A percentile compares a stretch with the other conserved stretches of the same genome.
Conservation (phyloP, 1,140 invertebrate genomes). For the Papilio polyxenes region DNA sequence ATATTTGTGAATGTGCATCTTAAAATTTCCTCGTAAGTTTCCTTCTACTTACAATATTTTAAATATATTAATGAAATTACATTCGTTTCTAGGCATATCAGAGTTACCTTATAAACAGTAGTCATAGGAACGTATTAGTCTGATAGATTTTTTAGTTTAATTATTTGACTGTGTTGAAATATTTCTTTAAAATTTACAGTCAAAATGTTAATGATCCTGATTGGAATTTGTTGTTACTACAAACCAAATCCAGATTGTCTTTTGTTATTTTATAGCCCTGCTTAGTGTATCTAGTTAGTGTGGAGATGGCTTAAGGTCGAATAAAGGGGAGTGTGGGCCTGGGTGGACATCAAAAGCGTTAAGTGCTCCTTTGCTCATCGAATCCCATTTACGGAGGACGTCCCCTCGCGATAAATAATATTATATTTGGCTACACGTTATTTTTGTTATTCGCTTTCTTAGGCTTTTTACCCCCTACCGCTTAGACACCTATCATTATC, state of each 20-base stretch:
- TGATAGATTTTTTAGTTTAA: no score
- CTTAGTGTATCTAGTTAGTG: constrained; percentile 39
- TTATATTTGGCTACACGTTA: constrained; percentile 67
- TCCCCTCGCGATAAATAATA: constrained; percentile 76
- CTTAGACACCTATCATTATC: constrained; percentile 35
- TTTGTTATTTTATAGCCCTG: neutral
- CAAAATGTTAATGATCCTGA: no score
- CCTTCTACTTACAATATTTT: neutral
- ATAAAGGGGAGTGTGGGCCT: constrained; percentile 57
- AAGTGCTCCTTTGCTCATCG: constrained; percentile 78
- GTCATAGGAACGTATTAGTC: no score
- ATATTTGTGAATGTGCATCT: neutral
- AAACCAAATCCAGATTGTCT: neutral
- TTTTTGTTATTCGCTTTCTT: constrained; percentile 52
- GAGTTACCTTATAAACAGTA: no score
- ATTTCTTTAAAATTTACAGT: neutral
- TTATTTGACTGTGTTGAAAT: no score
- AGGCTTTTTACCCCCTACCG: constrained; percentile 35
- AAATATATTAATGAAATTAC: neutral
- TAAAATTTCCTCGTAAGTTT: no score
- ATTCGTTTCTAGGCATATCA: neutral
- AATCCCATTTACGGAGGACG: constrained; percentile 70
- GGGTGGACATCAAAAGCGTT: constrained; percentile 78
- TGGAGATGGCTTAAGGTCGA: constrained; percentile 42
- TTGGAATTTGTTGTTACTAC: no score